A percentile compares a stretch with the other conserved stretches of the same genome.
Evolutionary conservation across 2,113 vertebrate species (phyloP).

Genomic region (Psephotus haematonotus): DNA sequence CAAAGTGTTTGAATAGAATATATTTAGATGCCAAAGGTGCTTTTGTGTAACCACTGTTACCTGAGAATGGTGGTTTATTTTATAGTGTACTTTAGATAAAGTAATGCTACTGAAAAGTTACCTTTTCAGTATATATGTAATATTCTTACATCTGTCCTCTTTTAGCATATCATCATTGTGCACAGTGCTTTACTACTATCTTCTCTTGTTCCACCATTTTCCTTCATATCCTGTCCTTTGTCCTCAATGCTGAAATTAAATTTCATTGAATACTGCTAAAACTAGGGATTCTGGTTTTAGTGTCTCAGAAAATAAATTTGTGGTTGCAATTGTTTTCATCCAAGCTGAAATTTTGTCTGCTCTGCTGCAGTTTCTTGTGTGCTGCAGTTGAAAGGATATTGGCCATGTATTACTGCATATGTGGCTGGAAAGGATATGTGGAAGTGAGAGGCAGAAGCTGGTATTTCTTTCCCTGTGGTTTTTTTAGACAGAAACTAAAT

Average conservation of each 20-base stretch:
- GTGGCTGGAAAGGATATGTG: constrained; percentile 2
- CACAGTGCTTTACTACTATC: background rate
- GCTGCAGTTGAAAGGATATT: background rate
- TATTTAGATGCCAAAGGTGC: background rate
- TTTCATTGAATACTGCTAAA: background rate
- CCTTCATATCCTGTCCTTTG: background rate
- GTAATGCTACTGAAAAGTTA: background rate
- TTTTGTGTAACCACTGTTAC: background rate
- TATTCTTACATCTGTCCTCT: background rate
- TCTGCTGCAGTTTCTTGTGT: background rate
- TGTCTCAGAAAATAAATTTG: background rate
- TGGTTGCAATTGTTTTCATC: background rate
- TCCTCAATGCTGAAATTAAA: background rate
- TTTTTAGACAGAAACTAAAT: constrained; percentile 47
- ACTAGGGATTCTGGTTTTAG: background rate
- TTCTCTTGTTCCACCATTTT: background rate
- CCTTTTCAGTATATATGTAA: background rate
- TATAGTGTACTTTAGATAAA: background rate
- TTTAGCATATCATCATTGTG: background rate
- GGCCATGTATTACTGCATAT: background rate
- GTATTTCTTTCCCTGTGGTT: constrained; percentile 26
- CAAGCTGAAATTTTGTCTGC: background rate
- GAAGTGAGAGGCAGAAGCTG: constrained; percentile 18
- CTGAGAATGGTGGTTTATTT: background rate
- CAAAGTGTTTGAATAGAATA: background rate